phyloP scores from a whole-genome alignment of 2,113 vertebrate genomes.

The Zootoca vivipara region DNA sequence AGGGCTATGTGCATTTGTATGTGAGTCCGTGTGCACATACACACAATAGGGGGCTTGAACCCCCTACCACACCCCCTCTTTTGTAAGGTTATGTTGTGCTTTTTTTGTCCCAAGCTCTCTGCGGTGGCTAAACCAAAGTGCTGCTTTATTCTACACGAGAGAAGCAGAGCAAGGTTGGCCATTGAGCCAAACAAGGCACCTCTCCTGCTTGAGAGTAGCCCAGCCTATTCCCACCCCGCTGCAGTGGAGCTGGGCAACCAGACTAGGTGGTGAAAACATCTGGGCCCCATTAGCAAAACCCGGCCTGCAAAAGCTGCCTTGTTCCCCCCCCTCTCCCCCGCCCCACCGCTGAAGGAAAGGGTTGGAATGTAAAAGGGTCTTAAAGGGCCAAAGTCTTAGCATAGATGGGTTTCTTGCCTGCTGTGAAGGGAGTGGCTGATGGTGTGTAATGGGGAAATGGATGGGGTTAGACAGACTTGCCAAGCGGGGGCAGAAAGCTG shows the following conservation, averaged over 20 bases:
- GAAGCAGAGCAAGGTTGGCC: neutral
- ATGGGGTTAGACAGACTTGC: slow-evolving; percentile 24
- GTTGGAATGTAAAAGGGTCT: slow-evolving; percentile 52
- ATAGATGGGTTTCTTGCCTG: slow-evolving; percentile 14
- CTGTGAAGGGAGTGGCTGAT: slow-evolving; percentile 31
- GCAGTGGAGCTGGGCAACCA: slow-evolving; percentile 15
- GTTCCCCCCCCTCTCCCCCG: slow-evolving; percentile 29
- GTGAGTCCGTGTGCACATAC: too few species aligned
- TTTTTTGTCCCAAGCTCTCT: neutral
- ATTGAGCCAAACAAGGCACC: neutral
- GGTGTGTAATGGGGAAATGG: slow-evolving; percentile 53
- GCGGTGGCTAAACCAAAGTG: too few species aligned
- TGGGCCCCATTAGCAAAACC: slow-evolving; percentile 71
- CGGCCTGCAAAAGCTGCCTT: slow-evolving; percentile 55
- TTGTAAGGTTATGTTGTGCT: neutral
- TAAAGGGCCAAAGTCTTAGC: slow-evolving; percentile 37
- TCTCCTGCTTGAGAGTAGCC: neutral
- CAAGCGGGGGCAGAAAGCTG: slow-evolving; percentile 52
- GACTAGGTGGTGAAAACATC: slow-evolving; percentile 50
- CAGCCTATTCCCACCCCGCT: slow-evolving; percentile 16
- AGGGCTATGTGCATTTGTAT: neutral
- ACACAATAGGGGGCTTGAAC: too few species aligned
- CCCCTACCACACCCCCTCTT: neutral
- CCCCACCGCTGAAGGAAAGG: slow-evolving; percentile 51
- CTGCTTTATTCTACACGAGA: neutral